A percentile compares a stretch with the other conserved stretches of the same genome.
These are phyloP conservation scores for Tokudaia tokunoshimensis DNA, from an alignment of 2,797 vertebrate genomes.

Conservation along the genomic window DNA sequence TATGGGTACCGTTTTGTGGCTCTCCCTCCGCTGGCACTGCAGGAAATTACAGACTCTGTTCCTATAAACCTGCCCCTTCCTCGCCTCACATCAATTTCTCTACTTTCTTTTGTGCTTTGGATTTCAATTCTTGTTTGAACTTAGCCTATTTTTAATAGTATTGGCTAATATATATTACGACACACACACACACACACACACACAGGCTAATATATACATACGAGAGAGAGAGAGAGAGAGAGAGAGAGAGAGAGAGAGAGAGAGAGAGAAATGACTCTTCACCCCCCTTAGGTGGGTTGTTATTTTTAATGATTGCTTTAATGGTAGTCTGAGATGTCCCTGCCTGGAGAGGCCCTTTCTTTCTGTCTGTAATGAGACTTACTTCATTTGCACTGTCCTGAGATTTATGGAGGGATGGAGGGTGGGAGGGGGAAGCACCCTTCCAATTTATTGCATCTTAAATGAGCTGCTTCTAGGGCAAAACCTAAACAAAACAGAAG, in stretches of 20 bases:
- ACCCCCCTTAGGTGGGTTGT: conserved; percentile 76
- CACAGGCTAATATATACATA: neutral
- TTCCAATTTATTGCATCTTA: conserved; percentile 88
- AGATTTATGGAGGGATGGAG: conserved; percentile 86
- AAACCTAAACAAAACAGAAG: conserved; percentile 82
- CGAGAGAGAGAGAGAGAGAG: too few species aligned
- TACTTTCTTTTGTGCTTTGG: conserved; percentile 73
- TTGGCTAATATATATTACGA: conserved; percentile 73
- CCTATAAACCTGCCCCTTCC: conserved; percentile 64
- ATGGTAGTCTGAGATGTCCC: conserved; percentile 74
- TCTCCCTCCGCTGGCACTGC: conserved; percentile 74
- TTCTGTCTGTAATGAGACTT: conserved; percentile 86
- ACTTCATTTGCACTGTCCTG: conserved; percentile 88
- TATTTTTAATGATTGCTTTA: conserved; percentile 87
- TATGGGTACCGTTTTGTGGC: conserved; percentile 77
- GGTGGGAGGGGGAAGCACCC: conserved; percentile 71
- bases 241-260: too few species aligned
- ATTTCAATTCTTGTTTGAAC: conserved; percentile 68
- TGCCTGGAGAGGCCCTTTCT: conserved; percentile 85
- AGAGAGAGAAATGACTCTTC: neutral
- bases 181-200: too few species aligned
- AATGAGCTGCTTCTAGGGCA: conserved; percentile 88
- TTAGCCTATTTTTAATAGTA: conserved; percentile 70
- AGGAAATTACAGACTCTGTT: conserved; percentile 73
- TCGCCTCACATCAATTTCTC: conserved; percentile 76